Percentiles rank a stretch among this genome's conserved stretches.
Conservation (phyloP, 2,113 vertebrate genomes). For the Lichenostomus cassidix region DNA sequence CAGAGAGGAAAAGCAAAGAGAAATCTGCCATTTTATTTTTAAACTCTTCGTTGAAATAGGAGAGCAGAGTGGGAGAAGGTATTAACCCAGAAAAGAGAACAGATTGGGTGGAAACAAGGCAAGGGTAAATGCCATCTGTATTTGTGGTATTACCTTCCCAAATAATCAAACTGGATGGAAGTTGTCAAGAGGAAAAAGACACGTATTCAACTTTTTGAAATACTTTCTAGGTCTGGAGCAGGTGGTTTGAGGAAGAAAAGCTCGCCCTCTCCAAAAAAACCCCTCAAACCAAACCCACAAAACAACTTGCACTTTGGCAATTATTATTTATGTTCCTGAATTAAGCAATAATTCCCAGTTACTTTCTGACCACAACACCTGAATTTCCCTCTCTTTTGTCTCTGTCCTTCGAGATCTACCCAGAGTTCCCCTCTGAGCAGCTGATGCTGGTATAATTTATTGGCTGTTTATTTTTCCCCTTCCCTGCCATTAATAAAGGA, state of each 20-base stretch:
- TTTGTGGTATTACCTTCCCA: slow-evolving; percentile 42
- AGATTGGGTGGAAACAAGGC: slow-evolving; percentile 50
- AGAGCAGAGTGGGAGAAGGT: slow-evolving; percentile 60
- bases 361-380: background rate
- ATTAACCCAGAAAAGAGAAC: slow-evolving; percentile 57
- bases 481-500: background rate
- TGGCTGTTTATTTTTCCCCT: background rate
- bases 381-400: background rate
- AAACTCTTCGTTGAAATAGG: slow-evolving; percentile 31
- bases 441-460: background rate
- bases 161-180: background rate
- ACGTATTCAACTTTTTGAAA: background rate
- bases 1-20: slow-evolving; percentile 21
- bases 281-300: background rate
- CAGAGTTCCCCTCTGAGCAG: background rate
- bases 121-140: slow-evolving; percentile 59
- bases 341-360: background rate
- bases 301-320: background rate
- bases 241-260: background rate
- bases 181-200: background rate
- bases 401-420: background rate
- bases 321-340: background rate
- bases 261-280: accelerated
- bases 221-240: background rate
- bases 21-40: slow-evolving; percentile 66